Evolutionary conservation across 2,113 vertebrate species (phyloP).

Genomic region (Oenanthe melanoleuca): DNA sequence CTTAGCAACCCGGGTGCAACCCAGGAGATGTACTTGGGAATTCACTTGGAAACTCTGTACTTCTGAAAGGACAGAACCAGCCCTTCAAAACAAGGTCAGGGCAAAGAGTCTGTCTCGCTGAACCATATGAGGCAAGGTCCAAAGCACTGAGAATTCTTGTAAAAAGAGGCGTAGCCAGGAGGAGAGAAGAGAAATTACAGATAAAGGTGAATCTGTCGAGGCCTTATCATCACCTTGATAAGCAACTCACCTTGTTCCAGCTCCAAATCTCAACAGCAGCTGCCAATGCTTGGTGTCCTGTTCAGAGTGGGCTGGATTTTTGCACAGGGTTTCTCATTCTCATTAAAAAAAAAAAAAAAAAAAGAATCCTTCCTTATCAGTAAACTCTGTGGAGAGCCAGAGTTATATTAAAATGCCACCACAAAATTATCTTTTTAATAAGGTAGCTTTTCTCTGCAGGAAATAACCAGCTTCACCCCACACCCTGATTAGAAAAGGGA

Average conservation of each 20-base stretch:
- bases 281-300: rapidly evolving
- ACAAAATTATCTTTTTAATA: background rate
- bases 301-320: background rate
- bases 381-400: background rate
- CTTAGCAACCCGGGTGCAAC: background rate
- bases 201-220: background rate
- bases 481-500: conserved; percentile 25
- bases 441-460: background rate
- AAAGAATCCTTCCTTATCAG: background rate
- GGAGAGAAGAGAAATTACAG: background rate
- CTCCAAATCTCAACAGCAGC: background rate
- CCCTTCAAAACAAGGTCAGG: background rate
- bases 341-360: background rate
- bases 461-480: background rate
- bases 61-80: background rate
- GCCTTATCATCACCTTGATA: background rate
- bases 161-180: background rate
- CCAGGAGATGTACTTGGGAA: background rate
- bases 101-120: background rate
- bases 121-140: background rate
- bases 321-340: background rate
- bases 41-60: rapidly evolving
- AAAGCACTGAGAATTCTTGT: background rate
- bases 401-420: background rate
- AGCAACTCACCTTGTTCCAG: rapidly evolving